Percentiles rank a stretch among this genome's conserved stretches.
These are phyloP conservation scores for Campylomormyrus tamandua DNA, from an alignment of 2,113 vertebrate genomes.

Conservation along the genomic window DNA sequence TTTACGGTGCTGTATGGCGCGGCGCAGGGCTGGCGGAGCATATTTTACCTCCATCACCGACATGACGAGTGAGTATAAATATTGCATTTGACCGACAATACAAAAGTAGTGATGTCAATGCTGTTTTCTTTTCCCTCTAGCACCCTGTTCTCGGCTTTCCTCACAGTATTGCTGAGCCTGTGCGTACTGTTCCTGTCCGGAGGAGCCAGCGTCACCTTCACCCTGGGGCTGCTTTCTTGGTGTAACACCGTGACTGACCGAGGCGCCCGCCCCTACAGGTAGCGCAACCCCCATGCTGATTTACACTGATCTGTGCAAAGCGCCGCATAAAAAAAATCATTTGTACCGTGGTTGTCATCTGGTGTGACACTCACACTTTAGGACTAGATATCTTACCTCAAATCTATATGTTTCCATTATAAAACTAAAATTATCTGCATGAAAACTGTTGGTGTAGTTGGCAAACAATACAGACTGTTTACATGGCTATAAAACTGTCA, in stretches of 20 bases:
- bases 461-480: neutral
- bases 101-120: neutral
- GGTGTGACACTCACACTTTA: neutral
- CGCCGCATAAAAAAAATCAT: neutral
- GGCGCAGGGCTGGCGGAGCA: constrained; percentile 64
- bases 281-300: neutral
- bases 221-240: constrained; percentile 62
- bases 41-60: constrained; percentile 65
- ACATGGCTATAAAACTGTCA: neutral
- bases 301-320: neutral
- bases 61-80: constrained; percentile 62
- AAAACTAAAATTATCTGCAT: no score
- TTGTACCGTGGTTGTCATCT: neutral
- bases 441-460: no score
- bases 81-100: neutral
- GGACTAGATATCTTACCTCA: neutral
- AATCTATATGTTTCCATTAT: no score
- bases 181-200: constrained; percentile 63
- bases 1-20: constrained; percentile 66
- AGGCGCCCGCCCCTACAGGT: constrained; percentile 56
- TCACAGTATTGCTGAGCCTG: constrained; percentile 62
- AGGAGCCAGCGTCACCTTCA: constrained; percentile 58
- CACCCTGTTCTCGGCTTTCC: constrained; percentile 65
- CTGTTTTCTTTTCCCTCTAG: constrained; percentile 37
- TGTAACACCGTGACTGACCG: constrained; percentile 61